Percentiles rank a stretch among this genome's conserved stretches.
Conservation (phyloP, 64 coral and sea anemone genomes). For the Acropora yongei region DNA sequence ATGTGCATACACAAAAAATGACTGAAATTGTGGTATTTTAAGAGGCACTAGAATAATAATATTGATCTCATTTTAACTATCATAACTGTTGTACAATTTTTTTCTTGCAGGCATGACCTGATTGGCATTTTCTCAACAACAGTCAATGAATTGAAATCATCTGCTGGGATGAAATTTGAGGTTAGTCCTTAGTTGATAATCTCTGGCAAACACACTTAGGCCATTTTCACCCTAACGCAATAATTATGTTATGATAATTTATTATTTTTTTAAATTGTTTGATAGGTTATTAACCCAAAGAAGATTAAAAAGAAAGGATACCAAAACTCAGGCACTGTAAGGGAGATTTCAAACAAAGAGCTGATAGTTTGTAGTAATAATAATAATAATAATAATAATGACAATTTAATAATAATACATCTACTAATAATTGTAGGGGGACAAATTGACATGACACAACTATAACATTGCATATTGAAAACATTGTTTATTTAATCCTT, state of each 20-base stretch:
- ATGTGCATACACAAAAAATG: no score
- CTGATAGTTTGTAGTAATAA: no score
- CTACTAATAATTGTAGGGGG: no score
- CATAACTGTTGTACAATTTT: neutral
- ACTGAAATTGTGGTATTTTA: no score
- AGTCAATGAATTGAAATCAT: slow-evolving; percentile 77
- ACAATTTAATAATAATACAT: neutral
- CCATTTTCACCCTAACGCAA: neutral
- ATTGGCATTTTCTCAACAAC: slow-evolving; percentile 91
- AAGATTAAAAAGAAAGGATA: slow-evolving; percentile 96
- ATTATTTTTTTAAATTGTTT: neutral
- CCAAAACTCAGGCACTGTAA: slow-evolving; percentile 95
- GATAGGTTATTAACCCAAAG: slow-evolving; percentile 77
- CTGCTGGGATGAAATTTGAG: slow-evolving; percentile 65
- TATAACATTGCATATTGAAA: neutral
- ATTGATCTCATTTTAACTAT: no score
- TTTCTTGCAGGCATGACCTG: slow-evolving; percentile 68
- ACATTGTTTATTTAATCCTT: neutral
- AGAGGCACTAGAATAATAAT: no score
- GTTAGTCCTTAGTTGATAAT: neutral
- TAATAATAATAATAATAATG: neutral
- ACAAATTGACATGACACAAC: no score
- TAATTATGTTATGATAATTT: neutral
- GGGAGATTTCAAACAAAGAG: neutral
- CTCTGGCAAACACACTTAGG: neutral